Conservation (phyloP, 2,113 vertebrate genomes). For the Tragelaphus imberbis region DNA sequence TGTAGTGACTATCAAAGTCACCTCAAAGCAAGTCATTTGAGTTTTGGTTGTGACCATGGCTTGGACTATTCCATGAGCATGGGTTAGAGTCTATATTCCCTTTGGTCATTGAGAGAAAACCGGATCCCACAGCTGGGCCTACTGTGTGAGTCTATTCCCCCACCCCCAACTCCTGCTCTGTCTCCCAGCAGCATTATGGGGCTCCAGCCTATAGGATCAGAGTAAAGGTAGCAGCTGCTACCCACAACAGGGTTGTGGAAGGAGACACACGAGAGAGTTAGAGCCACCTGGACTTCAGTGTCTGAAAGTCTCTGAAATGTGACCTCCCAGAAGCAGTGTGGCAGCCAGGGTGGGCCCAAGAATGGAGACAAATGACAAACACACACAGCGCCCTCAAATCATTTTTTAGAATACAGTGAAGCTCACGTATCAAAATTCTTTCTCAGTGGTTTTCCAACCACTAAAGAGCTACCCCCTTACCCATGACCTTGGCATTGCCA, state of each 20-base stretch:
- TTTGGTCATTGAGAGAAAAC: neutral
- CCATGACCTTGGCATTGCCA: accelerated
- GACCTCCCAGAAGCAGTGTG: neutral
- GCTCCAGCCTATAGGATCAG: neutral
- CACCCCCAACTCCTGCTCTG: no score
- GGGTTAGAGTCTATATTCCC: neutral
- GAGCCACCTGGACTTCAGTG: neutral
- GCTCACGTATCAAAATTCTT: neutral
- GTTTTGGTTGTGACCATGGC: neutral
- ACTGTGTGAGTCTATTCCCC: neutral
- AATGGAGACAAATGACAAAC: neutral
- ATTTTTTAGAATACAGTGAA: neutral
- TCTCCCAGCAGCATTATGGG: neutral
- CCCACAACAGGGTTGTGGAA: neutral
- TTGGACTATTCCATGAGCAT: neutral
- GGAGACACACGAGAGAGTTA: neutral
- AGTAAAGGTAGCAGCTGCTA: neutral
- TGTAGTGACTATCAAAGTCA: neutral
- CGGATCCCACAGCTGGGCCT: neutral
- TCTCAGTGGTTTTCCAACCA: neutral
- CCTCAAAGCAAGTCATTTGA: neutral
- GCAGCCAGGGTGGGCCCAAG: neutral
- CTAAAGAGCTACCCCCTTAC: neutral
- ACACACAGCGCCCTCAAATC: neutral
- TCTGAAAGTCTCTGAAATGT: neutral